Evolutionary conservation across 2,113 vertebrate species (phyloP).

Genomic region (Rynchops niger): DNA sequence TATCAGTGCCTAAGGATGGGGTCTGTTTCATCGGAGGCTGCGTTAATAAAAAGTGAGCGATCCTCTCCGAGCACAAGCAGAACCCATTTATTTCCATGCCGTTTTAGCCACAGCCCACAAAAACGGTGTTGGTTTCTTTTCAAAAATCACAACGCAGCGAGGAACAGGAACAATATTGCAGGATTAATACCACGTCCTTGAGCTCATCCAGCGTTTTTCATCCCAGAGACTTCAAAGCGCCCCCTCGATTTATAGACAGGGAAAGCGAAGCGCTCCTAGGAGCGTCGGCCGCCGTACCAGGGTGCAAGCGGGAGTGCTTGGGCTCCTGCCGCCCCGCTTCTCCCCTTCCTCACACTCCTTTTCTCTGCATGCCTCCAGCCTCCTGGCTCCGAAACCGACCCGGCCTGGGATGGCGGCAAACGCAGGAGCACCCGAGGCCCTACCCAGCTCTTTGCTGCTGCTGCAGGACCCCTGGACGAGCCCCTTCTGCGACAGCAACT

Average conservation of each 20-base stretch:
- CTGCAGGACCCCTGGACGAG: background rate
- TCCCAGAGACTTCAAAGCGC: background rate
- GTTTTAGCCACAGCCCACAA: background rate
- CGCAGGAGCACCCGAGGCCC: background rate
- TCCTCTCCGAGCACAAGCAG: background rate
- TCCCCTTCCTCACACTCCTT: background rate
- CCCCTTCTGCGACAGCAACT: background rate
- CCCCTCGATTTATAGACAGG: background rate
- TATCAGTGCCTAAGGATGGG: background rate
- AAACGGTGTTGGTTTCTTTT: background rate
- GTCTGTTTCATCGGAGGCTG: background rate
- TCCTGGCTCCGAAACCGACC: background rate
- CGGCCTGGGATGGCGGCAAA: background rate
- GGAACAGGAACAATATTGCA: background rate
- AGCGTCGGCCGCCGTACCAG: accelerated
- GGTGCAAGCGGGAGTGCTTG: background rate
- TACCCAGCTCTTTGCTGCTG: background rate
- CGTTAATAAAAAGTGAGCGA: background rate
- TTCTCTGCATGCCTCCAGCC: background rate
- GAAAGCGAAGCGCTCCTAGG: background rate
- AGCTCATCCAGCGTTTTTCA: background rate
- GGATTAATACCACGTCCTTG: background rate
- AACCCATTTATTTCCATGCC: background rate
- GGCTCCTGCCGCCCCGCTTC: background rate
- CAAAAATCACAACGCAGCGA: background rate